Evolutionary conservation across 2,888 invertebrate genomes (phyloP).

Genomic region (Spicauda simplicius): DNA sequence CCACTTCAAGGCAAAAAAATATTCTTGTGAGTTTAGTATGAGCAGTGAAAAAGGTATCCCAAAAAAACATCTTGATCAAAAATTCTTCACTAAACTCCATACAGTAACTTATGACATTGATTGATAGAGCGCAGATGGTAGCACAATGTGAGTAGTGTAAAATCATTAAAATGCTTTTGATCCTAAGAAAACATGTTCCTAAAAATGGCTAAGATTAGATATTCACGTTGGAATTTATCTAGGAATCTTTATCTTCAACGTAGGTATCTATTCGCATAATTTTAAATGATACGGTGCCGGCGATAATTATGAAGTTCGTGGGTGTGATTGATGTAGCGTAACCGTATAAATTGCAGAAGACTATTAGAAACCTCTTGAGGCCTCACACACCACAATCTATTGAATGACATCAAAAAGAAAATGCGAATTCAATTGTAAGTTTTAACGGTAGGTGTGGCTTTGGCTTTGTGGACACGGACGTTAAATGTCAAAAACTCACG

Average conservation of each 20-base stretch:
- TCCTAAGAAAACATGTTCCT: slow-evolving; percentile 67
- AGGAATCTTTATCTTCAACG: slow-evolving; percentile 16
- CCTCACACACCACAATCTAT: slow-evolving; percentile 61
- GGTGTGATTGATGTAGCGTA: slow-evolving; percentile 74
- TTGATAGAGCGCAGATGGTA: slow-evolving; percentile 69
- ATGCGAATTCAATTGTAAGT: slow-evolving; percentile 59
- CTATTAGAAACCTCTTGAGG: slow-evolving; percentile 71
- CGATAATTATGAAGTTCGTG: slow-evolving; percentile 57
- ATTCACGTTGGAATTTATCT: slow-evolving; percentile 21
- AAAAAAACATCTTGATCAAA: slow-evolving; percentile 34
- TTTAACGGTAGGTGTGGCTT: slow-evolving; percentile 72
- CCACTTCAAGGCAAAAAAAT: background rate
- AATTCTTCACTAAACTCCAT: slow-evolving; percentile 35
- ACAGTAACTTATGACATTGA: slow-evolving; percentile 55
- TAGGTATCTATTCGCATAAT: slow-evolving; percentile 48
- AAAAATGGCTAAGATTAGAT: slow-evolving; percentile 12
- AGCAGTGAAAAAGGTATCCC: slow-evolving; percentile 13
- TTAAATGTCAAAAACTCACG: slow-evolving; percentile 58
- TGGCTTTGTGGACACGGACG: slow-evolving; percentile 59
- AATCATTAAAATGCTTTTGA: slow-evolving; percentile 54
- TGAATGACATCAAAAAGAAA: slow-evolving; percentile 52
- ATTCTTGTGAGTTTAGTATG: slow-evolving; percentile 1
- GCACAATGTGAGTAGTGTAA: slow-evolving; percentile 59
- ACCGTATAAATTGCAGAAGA: slow-evolving; percentile 64
- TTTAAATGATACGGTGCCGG: slow-evolving; percentile 57